Conservation (phyloP, 2,888 invertebrate genomes). For the Caenorhabditis sp. region DNA sequence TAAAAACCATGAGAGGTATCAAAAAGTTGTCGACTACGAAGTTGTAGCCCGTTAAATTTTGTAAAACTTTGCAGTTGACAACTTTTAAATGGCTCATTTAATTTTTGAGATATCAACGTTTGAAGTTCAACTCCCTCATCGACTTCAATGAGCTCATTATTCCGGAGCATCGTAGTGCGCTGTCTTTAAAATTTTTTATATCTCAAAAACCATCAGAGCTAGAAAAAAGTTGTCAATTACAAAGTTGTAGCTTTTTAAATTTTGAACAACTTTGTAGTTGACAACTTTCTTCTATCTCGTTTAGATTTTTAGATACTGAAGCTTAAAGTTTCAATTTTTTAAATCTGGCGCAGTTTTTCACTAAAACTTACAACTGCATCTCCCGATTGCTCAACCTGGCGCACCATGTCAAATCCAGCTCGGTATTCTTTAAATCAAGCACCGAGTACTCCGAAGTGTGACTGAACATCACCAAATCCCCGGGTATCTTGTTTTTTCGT, state of each 20-base stretch:
- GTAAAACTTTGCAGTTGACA: too few relatives aligned
- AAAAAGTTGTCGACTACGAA: neutral
- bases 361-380: conserved; percentile 23
- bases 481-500: conserved; percentile 14
- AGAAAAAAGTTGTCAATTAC: neutral
- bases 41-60: too few relatives aligned
- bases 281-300: too few relatives aligned
- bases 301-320: neutral
- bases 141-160: too few relatives aligned
- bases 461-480: conserved; percentile 27
- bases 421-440: conserved; percentile 31
- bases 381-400: conserved; percentile 13
- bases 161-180: too few relatives aligned
- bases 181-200: neutral
- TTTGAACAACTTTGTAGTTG: too few relatives aligned
- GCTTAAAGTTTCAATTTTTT: neutral
- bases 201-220: neutral
- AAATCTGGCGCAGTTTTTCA: neutral
- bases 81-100: too few relatives aligned
- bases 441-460: conserved; percentile 5
- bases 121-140: neutral
- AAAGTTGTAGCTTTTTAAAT: too few relatives aligned
- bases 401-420: conserved; percentile 41
- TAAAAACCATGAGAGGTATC: neutral
- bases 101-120: neutral